Evolutionary conservation across 2,888 invertebrate species (phyloP), one percentile per base, ranked within the genome.

Genomic region (Pelosia muscerda): DNA sequence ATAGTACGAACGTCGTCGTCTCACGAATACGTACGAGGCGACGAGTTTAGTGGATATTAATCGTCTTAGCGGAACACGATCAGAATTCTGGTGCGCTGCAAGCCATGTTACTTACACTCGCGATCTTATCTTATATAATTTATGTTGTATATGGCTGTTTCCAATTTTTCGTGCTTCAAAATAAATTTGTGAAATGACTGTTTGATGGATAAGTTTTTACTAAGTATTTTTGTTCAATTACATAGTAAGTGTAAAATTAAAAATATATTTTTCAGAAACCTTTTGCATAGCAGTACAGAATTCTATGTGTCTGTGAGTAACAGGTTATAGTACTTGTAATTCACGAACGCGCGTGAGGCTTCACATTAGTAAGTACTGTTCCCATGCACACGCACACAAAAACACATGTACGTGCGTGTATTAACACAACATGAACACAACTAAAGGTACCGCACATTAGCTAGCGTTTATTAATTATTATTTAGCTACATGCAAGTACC

Each of bases 31-130:
- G 22, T 22, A 57, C 10, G 38, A 38, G 26, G 25, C 19, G 19
- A 23, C 25, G 38, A 38, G 25, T 23, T 25, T 38, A 38, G 58
- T 31, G 58, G 58, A 59, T 59, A 34, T 59, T 59, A 34, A 59
- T 59, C 34, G 58, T 34, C 34, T 59, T 23, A 59, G 15, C n/a
- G 58, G 57, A 23, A 13, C 34, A 34, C 31, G 58, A 15, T 59
- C 15, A 59, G 34, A 34, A 59, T 59, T 34, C 2, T 34, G 15
- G 23, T 13, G 10, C 9, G 25, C 22, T 31, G 22, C 38, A 25
- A 15, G 19, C 25, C 38, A 38, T 19, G 23, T 59, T n/a, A 25
- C 5, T 59, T n/a, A 25, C 5, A 25, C 4, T 25, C 25, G 8
- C 38, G 38, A 59, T 59, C 59, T 38, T 23, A 25, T 59, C 10